Percentiles rank a stretch among this genome's conserved stretches.
Evolutionary conservation across 2,888 invertebrate genomes (phyloP).

Genomic region (Polydesmus complanatus): DNA sequence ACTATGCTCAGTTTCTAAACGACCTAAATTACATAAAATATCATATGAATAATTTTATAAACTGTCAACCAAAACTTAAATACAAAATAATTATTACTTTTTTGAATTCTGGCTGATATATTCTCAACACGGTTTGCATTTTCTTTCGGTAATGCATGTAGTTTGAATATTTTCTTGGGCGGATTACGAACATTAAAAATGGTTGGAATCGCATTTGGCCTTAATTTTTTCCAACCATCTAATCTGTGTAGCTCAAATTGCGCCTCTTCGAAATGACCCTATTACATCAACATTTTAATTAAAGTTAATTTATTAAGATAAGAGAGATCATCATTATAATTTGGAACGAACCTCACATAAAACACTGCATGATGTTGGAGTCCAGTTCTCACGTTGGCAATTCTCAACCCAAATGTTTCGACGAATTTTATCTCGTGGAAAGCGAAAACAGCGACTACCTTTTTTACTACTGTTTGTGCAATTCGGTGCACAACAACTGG

Average conservation of each 20-base stretch:
- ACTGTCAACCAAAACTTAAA: too few relatives aligned
- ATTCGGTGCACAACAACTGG: not conserved
- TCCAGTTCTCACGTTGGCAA: not conserved
- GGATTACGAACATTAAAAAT: not conserved
- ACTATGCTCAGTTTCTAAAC: not conserved
- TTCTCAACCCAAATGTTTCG: not conserved
- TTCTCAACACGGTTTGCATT: too few relatives aligned
- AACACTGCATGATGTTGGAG: not conserved
- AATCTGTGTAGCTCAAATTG: not conserved
- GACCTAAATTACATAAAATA: not conserved
- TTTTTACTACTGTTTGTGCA: not conserved
- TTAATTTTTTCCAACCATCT: not conserved
- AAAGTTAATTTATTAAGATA: not conserved
- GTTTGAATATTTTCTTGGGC: not conserved
- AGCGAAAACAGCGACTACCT: not conserved
- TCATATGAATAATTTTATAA: too few relatives aligned
- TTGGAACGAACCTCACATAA: not conserved
- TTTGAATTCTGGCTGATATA: too few relatives aligned
- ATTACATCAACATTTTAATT: not conserved
- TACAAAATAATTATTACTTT: too few relatives aligned
- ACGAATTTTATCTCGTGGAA: not conserved
- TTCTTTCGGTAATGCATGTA: too few relatives aligned
- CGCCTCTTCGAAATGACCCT: not conserved
- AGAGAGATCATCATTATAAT: not conserved
- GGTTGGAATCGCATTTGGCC: not conserved